Evolutionary conservation across 1,140 invertebrate species (phyloP).

Genomic region (Drosophila ercepeae): DNA sequence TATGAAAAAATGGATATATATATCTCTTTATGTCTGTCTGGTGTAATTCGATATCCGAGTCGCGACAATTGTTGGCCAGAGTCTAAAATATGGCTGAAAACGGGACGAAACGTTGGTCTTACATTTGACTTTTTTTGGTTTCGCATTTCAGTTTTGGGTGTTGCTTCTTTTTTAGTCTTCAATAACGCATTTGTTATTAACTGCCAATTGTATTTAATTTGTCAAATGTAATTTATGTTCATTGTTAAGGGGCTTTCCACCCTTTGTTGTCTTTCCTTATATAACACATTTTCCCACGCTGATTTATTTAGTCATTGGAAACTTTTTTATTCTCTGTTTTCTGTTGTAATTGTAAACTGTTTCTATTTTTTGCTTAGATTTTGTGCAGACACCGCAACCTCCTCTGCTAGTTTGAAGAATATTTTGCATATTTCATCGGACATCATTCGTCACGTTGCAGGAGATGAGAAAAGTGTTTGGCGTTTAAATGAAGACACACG

Average conservation of each 20-base stretch:
- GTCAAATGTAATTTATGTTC: constrained; percentile 69
- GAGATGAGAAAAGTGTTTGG: constrained; percentile 46
- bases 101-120: constrained; percentile 17
- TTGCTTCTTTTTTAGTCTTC: constrained; percentile 18
- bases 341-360: constrained; percentile 25
- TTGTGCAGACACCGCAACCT: constrained; percentile 41
- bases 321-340: constrained; percentile 11
- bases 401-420: constrained; percentile 21
- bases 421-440: constrained; percentile 50
- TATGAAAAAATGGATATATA: constrained; percentile 15
- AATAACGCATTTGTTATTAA: constrained; percentile 41
- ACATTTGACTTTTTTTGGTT: constrained; percentile 35
- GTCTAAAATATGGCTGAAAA: constrained; percentile 15
- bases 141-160: constrained; percentile 38
- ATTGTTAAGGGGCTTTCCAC: constrained; percentile 38
- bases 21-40: constrained; percentile 44
- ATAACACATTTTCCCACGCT: constrained; percentile 62
- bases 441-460: constrained; percentile 55
- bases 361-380: not conserved
- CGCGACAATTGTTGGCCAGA: constrained; percentile 49
- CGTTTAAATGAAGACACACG: constrained; percentile 32
- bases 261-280: constrained; percentile 9
- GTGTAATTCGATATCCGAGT: constrained; percentile 66
- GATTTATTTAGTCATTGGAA: constrained; percentile 53
- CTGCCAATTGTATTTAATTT: constrained; percentile 62